A percentile compares a stretch with the other conserved stretches of the same genome.
Evolutionary conservation across 2,888 invertebrate species (phyloP).

Genomic region (Trachelus stipa): DNA sequence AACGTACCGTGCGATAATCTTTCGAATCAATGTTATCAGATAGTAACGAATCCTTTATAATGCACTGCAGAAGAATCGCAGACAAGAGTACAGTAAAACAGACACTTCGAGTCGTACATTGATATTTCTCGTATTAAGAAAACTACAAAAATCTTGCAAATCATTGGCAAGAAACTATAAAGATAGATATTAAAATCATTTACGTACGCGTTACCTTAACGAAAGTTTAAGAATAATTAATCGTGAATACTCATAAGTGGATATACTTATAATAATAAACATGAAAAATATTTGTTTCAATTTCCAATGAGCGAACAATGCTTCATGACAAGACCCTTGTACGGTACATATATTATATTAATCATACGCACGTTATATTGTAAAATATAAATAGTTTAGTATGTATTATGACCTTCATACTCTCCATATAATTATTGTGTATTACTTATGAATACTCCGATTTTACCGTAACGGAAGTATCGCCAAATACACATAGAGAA

Average conservation of each 20-base stretch:
- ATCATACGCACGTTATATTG: slow-evolving; percentile 43
- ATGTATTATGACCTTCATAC: slow-evolving; percentile 42
- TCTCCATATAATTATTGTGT: slow-evolving; percentile 40
- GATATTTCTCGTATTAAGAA: background rate
- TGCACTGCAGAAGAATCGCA: background rate
- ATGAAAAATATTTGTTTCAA: slow-evolving; percentile 37
- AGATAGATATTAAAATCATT: background rate
- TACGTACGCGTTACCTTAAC: background rate
- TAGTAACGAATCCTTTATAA: background rate
- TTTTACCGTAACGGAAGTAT: slow-evolving; percentile 28
- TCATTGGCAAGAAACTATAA: background rate
- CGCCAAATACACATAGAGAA: background rate
- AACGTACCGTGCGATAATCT: slow-evolving; percentile 15
- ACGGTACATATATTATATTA: slow-evolving; percentile 7
- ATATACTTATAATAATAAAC: slow-evolving; percentile 1
- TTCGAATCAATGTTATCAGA: background rate
- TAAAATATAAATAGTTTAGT: slow-evolving; percentile 51
- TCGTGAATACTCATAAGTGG: background rate
- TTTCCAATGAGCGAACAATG: slow-evolving; percentile 33
- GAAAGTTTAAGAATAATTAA: background rate
- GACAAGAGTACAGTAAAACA: background rate
- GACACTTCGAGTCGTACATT: background rate
- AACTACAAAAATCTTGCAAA: background rate
- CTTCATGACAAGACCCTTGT: background rate
- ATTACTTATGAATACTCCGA: slow-evolving; percentile 36